Base-by-base conservation (phyloP, 2,797 vertebrate species). In the Enteromius afrohamiltoni region DNA sequence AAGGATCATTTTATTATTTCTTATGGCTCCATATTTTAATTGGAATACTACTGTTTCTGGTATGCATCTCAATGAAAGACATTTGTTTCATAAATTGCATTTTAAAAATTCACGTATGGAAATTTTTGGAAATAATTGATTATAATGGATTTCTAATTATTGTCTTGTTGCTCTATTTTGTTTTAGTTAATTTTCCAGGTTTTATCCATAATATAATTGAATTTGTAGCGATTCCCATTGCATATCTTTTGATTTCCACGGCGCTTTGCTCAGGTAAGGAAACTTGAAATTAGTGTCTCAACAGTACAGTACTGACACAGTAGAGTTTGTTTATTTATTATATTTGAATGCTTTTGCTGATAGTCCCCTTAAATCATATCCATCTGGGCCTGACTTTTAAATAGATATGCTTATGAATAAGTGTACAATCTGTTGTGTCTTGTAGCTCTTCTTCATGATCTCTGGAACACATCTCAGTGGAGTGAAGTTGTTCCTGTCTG, bases 1-100 rank as follows among this genome's bases (percentile, higher is more conserved):
- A 0, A 62, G 80, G 40, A 37, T 82, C 26, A 26, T 82, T n/a
- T 65, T 82, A n/a, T 74, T 82, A 23, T 74, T 82, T 23, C 40
- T 62, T 17, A 65, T 69, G 53, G 71, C 69, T 42, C 80, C 69
- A n/a, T 62, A 69, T 74, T 62, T 37, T 62, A 26, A 74, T n/a
- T 49, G 58, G 77, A 3, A 53, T 11, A 6, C 21, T 17, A 34
- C 13, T 1, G 21, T 79, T 23, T 79, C 77, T 67, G 77, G 77
- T 79, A 23, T 37, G 62, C 67, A 65, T 79, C 29, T 62, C 14
- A 64, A 47, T 21, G 2, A 45, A 62, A 26, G 1, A 17, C 3
- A 29, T 29, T 49, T 21, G 16, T 64, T 19, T 21, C 40, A 3
- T 53, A 53, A 37, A 6, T 37, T 37, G 34, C 34, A 37, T 37